Conservation (phyloP, 2,888 invertebrate species). For the Anticlea derivata region DNA sequence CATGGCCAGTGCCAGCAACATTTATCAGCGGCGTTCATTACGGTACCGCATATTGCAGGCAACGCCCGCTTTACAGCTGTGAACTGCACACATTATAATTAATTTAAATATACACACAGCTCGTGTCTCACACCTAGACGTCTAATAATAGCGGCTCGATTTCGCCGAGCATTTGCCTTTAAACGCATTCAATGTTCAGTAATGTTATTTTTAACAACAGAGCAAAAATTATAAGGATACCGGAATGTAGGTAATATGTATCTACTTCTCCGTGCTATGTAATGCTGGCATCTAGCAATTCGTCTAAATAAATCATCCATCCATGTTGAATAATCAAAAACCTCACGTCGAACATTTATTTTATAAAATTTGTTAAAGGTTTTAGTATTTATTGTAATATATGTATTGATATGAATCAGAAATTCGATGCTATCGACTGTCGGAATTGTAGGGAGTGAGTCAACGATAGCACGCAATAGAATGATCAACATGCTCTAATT, state of each 20-base stretch:
- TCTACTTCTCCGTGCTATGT: no score
- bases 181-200: conserved; percentile 33
- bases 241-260: background rate
- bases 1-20: conserved; percentile 24
- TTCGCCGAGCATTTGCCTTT: conserved; percentile 31
- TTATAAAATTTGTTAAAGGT: no score
- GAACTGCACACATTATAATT: conserved; percentile 39
- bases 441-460: conserved; percentile 13
- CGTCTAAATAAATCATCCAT: no score
- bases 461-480: conserved; percentile 22
- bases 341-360: no score
- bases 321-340: no score
- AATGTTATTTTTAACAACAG: conserved; percentile 17
- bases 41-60: conserved; percentile 23
- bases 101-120: conserved; percentile 44
- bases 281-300: conserved; percentile 11
- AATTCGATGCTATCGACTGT: conserved; percentile 8
- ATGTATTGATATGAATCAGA: conserved; percentile 6
- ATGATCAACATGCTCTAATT: conserved; percentile 18
- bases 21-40: conserved; percentile 29
- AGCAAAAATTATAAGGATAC: conserved; percentile 11
- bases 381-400: background rate
- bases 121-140: conserved; percentile 40
- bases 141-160: conserved; percentile 43
- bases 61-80: conserved; percentile 28